Evolutionary conservation across 2,888 invertebrate genomes (phyloP).

Genomic region (Cryptocephalus primarius): DNA sequence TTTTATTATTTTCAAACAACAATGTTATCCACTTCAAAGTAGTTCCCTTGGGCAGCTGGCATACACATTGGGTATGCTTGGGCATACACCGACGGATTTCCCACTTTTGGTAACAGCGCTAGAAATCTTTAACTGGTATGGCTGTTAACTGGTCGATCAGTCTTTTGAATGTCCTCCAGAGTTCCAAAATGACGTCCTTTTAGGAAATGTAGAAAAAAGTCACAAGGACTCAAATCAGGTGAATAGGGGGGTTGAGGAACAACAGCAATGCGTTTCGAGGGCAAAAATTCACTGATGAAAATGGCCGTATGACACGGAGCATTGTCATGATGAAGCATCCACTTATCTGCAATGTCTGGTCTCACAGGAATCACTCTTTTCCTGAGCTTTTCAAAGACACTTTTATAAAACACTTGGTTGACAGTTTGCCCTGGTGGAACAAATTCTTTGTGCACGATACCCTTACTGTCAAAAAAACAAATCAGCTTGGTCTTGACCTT

Average conservation of each 20-base stretch:
- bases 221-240: conserved; percentile 1
- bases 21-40: not conserved
- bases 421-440: not conserved
- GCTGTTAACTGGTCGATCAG: conserved; percentile 5
- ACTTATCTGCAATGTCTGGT: not conserved
- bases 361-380: not conserved
- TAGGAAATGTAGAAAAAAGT: conserved; percentile 5
- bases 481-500: not conserved
- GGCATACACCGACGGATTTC: conserved; percentile 4
- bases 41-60: not conserved
- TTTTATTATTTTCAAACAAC: conserved; percentile 2
- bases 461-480: not conserved
- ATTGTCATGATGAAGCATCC: not conserved
- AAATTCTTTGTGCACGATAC: not conserved
- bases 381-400: too few relatives aligned
- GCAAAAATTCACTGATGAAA: too few relatives aligned
- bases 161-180: conserved; percentile 11
- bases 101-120: conserved; percentile 4
- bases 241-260: conserved; percentile 1
- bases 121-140: conserved; percentile 3
- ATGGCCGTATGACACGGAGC: not conserved
- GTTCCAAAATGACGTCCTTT: conserved; percentile 16
- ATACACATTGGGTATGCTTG: too few relatives aligned
- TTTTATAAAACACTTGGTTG: not conserved
- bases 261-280: not conserved